Percentiles rank a stretch among this genome's conserved stretches.
Evolutionary conservation across 2,113 vertebrate species (phyloP).

Genomic region (Larimichthys polyactis): DNA sequence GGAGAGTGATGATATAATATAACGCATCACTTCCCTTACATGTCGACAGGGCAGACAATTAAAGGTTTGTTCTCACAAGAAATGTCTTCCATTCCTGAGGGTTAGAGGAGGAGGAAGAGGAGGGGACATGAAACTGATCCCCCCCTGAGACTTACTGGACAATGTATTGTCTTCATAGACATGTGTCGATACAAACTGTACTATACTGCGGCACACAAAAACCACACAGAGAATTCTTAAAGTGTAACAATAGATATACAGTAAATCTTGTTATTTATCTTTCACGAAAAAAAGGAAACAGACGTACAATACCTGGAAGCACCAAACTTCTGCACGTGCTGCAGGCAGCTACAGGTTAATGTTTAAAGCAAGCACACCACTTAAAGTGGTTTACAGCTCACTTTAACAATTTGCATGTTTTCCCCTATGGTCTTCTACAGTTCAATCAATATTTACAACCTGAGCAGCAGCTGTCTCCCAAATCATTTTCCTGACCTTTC

Average conservation of each 20-base stretch:
- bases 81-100: constrained; percentile 74
- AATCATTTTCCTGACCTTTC: constrained; percentile 69
- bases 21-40: constrained; percentile 81
- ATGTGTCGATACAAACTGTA: constrained; percentile 57
- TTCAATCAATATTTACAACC: constrained; percentile 76
- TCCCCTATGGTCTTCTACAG: constrained; percentile 59
- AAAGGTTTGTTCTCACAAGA: constrained; percentile 81
- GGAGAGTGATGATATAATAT: constrained; percentile 79
- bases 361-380: constrained; percentile 66
- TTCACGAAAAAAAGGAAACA: constrained; percentile 69
- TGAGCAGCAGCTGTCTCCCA: constrained; percentile 65
- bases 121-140: constrained; percentile 66
- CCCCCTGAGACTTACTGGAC: constrained; percentile 59
- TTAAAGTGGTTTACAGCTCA: constrained; percentile 58
- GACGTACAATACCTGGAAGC: constrained; percentile 78
- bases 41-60: constrained; percentile 77
- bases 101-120: constrained; percentile 54
- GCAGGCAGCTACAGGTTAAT: constrained; percentile 65
- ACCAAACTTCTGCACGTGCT: constrained; percentile 33
- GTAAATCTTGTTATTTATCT: constrained; percentile 58
- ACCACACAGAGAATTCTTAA: constrained; percentile 47
- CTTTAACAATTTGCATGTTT: constrained; percentile 70
- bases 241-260: constrained; percentile 62
- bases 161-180: constrained; percentile 64
- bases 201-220: constrained; percentile 7